Base-by-base conservation (phyloP, 2,797 vertebrate species). In the Scarus forsteni region DNA sequence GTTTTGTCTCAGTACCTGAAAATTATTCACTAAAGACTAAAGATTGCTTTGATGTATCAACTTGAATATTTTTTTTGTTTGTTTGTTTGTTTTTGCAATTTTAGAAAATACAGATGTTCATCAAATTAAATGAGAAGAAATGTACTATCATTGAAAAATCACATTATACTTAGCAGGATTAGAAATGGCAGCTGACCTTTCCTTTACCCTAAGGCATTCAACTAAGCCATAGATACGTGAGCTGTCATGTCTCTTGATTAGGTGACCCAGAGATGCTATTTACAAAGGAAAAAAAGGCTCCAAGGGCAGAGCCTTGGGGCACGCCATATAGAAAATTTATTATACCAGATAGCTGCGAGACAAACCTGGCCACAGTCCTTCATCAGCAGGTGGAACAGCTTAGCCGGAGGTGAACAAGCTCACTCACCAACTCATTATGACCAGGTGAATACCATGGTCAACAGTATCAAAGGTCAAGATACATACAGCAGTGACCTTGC, bases 281-380 rank as follows among this genome's bases (percentile, higher is more conserved):
- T 45, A 44, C 43, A 44, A 43, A 19, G 44, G 5, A 14, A 19
- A 43, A 42, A 52, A 58, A 10, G 0, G n/a, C 39, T 66, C 8
- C 35, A 48, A 49, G 19, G 14, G 45, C 7, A 38, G 15, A 50
- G 27, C 43, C 34, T 58, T 69, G 51, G 64, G 58, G 54, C 49
- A 60, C 43, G 50, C 59, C 27, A 58, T 45, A 34, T 27, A 27
- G 27, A 27, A 27, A 27, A 27, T 27, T 2, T 14, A 11, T 19
- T 42, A 63, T 66, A 16, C 49, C 42, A 2, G 38, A 42, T 18
- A 14, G 10, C 11, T 35, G 19, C 15, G 39, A 45, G 45, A 57
- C 52, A 62, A 36, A 43, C 5, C 13, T 3, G 8, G 14, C 14
- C 44, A 45, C 44, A 45, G 44, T 15, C 34, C 7, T 13, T 1